These are phyloP conservation scores for Diarsia brunnea DNA, from an alignment of 2,888 invertebrate genomes.

Conservation along the genomic window DNA sequence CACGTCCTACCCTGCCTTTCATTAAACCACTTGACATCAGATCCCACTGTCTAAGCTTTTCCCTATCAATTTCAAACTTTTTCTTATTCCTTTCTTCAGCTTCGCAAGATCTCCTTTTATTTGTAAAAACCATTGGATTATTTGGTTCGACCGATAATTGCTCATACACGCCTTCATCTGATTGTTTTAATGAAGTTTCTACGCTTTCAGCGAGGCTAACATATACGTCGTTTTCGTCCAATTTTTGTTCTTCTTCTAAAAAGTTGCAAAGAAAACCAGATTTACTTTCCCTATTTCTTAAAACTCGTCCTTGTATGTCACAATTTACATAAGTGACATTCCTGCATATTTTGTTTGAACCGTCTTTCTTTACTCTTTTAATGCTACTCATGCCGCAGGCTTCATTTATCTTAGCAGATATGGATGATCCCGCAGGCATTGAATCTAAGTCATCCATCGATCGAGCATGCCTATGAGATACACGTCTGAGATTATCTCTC, in stretches of 20 bases:
- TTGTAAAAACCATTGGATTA: conserved; percentile 63
- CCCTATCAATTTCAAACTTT: conserved; percentile 94
- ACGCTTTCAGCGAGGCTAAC: conserved; percentile 86
- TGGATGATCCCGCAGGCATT: conserved; percentile 73
- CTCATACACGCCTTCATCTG: conserved; percentile 91
- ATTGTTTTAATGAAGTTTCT: conserved; percentile 72
- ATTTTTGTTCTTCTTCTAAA: conserved; percentile 77
- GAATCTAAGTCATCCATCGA: conserved; percentile 95
- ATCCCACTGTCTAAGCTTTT: conserved; percentile 97
- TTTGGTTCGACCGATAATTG: conserved; percentile 86
- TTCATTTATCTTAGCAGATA: conserved; percentile 75
- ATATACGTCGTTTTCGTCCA: conserved; percentile 89
- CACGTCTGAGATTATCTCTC: conserved; percentile 94
- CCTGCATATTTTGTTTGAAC: conserved; percentile 90
- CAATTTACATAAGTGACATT: conserved; percentile 95
- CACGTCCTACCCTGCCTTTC: conserved; percentile 86
- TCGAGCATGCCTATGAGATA: conserved; percentile 95
- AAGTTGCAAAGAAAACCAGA: conserved; percentile 69
- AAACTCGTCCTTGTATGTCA: conserved; percentile 89
- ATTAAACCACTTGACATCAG: conserved; percentile 95
- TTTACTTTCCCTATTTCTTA: conserved; percentile 80
- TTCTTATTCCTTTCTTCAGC: conserved; percentile 74
- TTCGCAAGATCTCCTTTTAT: conserved; percentile 56
- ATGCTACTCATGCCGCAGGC: conserved; percentile 84
- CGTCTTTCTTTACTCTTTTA: conserved; percentile 83